Evolutionary conservation across 2,113 vertebrate species (phyloP).

Genomic region (Tricholaema leucomelas): DNA sequence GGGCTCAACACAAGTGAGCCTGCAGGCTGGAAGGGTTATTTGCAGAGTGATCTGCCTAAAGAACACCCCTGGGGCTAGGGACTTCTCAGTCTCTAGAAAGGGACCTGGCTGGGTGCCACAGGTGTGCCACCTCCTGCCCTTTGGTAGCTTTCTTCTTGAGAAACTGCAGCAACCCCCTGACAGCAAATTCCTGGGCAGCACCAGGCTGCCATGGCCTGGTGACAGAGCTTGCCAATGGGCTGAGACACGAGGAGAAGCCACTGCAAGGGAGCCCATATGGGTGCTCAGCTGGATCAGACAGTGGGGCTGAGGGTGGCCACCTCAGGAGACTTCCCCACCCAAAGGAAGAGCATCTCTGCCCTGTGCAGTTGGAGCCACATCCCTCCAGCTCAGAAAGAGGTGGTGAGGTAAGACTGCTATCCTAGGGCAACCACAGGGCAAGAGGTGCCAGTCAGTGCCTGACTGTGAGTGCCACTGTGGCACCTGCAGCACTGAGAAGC

Average conservation of each 20-base stretch:
- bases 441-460: not conserved
- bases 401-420: not conserved
- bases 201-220: not conserved
- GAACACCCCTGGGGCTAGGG: not conserved
- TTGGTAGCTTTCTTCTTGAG: not conserved
- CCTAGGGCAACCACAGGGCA: not conserved
- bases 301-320: fast-evolving
- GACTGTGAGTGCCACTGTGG: fast-evolving
- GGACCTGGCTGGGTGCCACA: not conserved
- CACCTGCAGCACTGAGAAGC: not conserved
- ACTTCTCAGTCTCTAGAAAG: not conserved
- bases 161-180: not conserved
- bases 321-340: not conserved
- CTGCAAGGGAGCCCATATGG: not conserved
- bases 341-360: not conserved
- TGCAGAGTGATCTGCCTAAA: not conserved
- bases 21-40: not conserved
- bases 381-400: not conserved
- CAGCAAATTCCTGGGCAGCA: not conserved
- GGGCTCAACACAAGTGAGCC: not conserved
- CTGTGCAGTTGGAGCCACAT: fast-evolving
- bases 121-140: not conserved
- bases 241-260: not conserved
- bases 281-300: not conserved
- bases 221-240: fast-evolving